Conservation (phyloP, 1,140 invertebrate species). For the Gonioctena quinquepunctata region DNA sequence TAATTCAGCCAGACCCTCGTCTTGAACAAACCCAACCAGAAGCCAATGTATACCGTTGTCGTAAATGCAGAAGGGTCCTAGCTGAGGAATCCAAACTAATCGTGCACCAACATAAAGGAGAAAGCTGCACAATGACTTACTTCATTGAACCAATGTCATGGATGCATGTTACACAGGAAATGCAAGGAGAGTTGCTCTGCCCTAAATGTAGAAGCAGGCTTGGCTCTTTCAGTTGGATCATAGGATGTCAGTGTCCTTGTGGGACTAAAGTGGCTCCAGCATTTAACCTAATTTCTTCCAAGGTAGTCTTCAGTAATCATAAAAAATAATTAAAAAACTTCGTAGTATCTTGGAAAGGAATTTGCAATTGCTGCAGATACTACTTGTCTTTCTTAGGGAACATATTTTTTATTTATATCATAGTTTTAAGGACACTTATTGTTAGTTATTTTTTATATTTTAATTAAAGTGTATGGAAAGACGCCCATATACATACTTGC, state of each 20-base stretch:
- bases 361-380: no score
- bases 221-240: slow-evolving; percentile 83
- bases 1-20: slow-evolving; percentile 79
- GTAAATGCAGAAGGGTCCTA: slow-evolving; percentile 76
- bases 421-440: no score
- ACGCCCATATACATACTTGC: no score
- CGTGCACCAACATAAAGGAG: slow-evolving; percentile 61
- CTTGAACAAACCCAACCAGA: slow-evolving; percentile 74
- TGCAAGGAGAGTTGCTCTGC: slow-evolving; percentile 80
- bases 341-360: no score
- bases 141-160: slow-evolving; percentile 82
- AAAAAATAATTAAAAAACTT: slow-evolving; percentile 72
- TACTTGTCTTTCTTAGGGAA: no score
- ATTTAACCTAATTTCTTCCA: slow-evolving; percentile 84
- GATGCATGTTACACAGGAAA: slow-evolving; percentile 75
- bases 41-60: slow-evolving; percentile 79
- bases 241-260: slow-evolving; percentile 82
- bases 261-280: slow-evolving; percentile 82
- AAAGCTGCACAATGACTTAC: slow-evolving; percentile 69
- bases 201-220: slow-evolving; percentile 80
- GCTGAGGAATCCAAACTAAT: slow-evolving; percentile 79
- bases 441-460: no score
- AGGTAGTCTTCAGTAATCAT: slow-evolving; percentile 86
- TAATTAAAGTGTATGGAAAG: no score
- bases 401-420: no score